Conservation (phyloP, 2,113 vertebrate genomes). For the Tor tambroides region DNA sequence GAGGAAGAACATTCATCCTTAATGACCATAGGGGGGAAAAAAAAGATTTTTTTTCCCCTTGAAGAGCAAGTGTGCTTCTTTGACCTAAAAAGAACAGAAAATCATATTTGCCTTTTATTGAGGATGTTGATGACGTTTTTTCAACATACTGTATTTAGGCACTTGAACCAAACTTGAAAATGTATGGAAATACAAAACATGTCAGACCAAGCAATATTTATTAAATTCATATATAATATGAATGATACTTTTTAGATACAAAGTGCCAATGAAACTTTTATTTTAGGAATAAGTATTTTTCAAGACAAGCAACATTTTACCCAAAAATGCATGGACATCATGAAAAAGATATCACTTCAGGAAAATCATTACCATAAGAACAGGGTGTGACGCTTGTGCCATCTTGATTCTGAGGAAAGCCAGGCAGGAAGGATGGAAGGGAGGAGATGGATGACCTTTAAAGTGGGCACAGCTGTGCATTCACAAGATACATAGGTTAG, state of each 20-base stretch:
- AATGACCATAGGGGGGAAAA: not conserved
- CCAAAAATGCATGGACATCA: not conserved
- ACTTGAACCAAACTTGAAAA: not conserved
- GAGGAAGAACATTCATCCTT: slow-evolving; percentile 1
- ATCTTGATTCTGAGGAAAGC: slow-evolving; percentile 49
- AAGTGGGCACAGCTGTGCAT: slow-evolving; percentile 16
- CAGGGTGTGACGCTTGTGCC: not conserved
- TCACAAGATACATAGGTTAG: not conserved
- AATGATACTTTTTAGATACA: not conserved
- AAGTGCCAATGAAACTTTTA: not conserved
- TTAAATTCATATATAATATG: not conserved
- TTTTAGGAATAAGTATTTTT: not conserved
- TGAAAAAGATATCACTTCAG: not conserved
- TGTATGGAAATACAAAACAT: not conserved
- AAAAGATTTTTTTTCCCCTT: not conserved
- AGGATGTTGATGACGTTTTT: not conserved
- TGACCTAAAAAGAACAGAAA: not conserved
- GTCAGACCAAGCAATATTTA: not conserved
- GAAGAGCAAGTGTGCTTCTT: not conserved
- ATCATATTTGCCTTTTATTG: not conserved
- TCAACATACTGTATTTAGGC: not conserved
- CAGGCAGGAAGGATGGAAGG: slow-evolving; percentile 58
- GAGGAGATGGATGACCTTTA: slow-evolving; percentile 50
- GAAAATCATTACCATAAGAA: not conserved
- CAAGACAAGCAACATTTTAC: not conserved